Base-by-base conservation (phyloP, 2,888 invertebrate species). In the Erynnis tages region DNA sequence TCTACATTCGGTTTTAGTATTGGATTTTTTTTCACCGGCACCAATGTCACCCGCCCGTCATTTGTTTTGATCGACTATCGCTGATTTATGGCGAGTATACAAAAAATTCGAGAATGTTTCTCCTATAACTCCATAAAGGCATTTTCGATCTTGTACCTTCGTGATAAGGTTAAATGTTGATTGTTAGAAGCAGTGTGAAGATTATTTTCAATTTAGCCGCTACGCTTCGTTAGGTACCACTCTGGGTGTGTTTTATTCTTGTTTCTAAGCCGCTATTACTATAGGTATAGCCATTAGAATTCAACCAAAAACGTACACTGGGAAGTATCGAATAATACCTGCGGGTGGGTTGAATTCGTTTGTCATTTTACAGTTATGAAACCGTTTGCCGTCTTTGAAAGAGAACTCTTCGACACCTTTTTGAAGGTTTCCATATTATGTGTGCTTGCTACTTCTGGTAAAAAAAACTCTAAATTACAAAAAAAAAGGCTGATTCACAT, bases 101-200 rank as follows among this genome's bases (percentile, higher is more conserved):
- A 17, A 35, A 17, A 35, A 35, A 35, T 35, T 35, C 35, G 35
- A 17, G 10, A 35, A 19, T 35, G n/a, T 35, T 35, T 35, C 35
- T n/a, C 17, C 16, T 35, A 17, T 1, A 35, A 0, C 19, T 8
- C n/a, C 17, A 35, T 19, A 4, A 4, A 14, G 6, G 4, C n/a
- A 35, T 35, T 17, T 19, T 17, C 17, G 16, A 10, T n/a, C 16
- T 10, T 35, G 1, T 10, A 5, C 1, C n/a, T 35, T 5, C 2
- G 1, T 5, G 3, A 7, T 35, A 35, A 35, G 19, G 35, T 35
- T 35, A 5, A 19, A 17, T 21, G 5, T 21, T 5, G 21, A 21
- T 3, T 5, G 5, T 4, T 21, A 21, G 21, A 4, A 35, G 4
- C 17, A 17, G 16, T 10, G 2, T 34, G 16, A 19, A 35, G 17